phyloP scores from a whole-genome alignment of 2,888 invertebrate genomes.

The Panzeria rudis region DNA sequence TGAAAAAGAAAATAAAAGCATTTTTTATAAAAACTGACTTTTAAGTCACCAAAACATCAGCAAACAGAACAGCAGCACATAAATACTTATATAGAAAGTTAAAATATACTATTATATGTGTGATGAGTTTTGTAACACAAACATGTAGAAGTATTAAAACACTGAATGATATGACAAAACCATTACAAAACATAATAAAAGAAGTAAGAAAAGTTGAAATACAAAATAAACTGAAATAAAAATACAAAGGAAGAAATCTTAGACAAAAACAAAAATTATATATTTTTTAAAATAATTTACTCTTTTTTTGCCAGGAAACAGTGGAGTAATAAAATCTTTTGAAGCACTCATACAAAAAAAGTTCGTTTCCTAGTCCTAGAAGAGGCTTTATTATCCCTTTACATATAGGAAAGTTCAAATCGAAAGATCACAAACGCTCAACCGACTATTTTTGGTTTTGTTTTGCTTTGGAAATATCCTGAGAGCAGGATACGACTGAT shows the following conservation, averaged over 20 bases:
- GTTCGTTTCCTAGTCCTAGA: no score
- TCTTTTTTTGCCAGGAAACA: constrained; percentile 25
- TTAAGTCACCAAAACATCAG: constrained; percentile 62
- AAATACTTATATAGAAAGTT: constrained; percentile 2
- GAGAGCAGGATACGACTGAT: no score
- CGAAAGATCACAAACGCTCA: no score
- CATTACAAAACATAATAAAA: constrained; percentile 67
- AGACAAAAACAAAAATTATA: constrained; percentile 42
- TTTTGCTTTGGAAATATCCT: no score
- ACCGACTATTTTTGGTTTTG: no score
- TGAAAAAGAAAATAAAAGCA: constrained; percentile 32
- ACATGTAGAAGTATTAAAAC: constrained; percentile 52
- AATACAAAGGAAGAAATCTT: constrained; percentile 43
- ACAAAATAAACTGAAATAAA: constrained; percentile 29
- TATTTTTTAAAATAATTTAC: constrained; percentile 45
- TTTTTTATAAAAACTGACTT: constrained; percentile 61
- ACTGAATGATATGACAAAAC: constrained; percentile 69
- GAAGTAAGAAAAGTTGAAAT: constrained; percentile 44
- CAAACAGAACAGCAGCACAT: constrained; percentile 29
- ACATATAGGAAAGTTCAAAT: no score
- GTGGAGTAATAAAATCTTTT: not conserved
- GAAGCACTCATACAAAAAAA: not conserved
- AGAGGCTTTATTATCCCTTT: no score
- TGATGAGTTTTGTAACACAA: constrained; percentile 10
- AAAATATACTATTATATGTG: constrained; percentile 23